phyloP scores from a whole-genome alignment of 1,140 invertebrate species.

The Globodera rostochiensis region DNA sequence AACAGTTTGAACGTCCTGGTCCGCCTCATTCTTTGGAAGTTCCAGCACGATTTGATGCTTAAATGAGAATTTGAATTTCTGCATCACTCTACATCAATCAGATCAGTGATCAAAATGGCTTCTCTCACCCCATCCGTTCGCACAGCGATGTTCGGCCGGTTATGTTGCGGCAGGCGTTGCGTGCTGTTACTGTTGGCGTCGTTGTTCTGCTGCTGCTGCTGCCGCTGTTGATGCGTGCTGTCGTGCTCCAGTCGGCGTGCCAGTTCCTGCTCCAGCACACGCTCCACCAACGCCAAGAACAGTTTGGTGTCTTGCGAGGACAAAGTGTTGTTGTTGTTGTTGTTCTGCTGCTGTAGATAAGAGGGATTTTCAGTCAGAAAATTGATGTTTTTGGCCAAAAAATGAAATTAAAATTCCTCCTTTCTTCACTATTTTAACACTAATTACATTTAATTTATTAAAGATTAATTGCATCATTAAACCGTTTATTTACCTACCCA shows the following conservation, averaged over 20 bases:
- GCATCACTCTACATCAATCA: no score
- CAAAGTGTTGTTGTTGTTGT: neutral
- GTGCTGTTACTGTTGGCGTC: neutral
- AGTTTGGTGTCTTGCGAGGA: conserved; percentile 41
- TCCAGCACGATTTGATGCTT: conserved; percentile 11
- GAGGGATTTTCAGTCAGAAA: no score
- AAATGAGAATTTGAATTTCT: no score
- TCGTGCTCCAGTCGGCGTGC: conserved; percentile 39
- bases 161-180: neutral
- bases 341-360: neutral
- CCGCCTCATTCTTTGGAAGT: neutral
- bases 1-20: neutral
- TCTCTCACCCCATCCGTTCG: conserved; percentile 17
- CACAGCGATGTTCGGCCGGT: neutral
- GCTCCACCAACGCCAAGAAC: conserved; percentile 50
- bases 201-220: neutral
- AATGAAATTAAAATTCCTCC: no score
- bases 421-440: no score
- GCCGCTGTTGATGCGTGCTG: conserved; percentile 13
- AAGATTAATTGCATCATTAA: no score
- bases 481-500: neutral
- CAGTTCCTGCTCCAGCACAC: conserved; percentile 44
- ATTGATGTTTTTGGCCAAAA: no score
- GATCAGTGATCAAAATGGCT: no score
- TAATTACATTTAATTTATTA: no score